A percentile compares a stretch with the other conserved stretches of the same genome.
phyloP scores from a whole-genome alignment of 23 tunicate genomes.

The Styela clava region DNA sequence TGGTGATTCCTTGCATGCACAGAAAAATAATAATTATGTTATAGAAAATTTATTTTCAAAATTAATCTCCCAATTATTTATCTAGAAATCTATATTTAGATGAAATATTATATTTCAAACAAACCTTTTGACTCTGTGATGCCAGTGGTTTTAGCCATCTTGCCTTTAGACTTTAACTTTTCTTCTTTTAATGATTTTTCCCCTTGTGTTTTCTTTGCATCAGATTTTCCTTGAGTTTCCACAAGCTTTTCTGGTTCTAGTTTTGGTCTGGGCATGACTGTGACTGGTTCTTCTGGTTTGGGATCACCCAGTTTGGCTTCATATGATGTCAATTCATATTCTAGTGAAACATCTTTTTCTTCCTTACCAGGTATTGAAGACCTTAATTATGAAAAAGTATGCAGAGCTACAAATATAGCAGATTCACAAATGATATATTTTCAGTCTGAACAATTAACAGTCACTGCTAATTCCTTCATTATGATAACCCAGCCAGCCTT shows the following conservation, averaged over 20 bases:
- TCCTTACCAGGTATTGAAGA: conserved; percentile 28
- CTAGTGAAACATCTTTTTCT: conserved; percentile 10
- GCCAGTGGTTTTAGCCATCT: neutral
- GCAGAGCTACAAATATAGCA: neutral
- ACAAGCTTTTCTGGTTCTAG: conserved; percentile 74
- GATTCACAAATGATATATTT: neutral
- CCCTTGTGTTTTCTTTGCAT: neutral
- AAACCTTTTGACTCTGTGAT: neutral
- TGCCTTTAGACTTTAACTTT: neutral
- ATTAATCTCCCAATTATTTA: too few relatives aligned
- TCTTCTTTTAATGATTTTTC: neutral
- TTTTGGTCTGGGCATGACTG: conserved; percentile 36
- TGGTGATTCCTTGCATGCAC: too few relatives aligned
- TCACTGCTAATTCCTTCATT: too few relatives aligned
- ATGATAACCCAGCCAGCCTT: too few relatives aligned
- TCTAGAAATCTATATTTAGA: too few relatives aligned
- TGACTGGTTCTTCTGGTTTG: conserved; percentile 69
- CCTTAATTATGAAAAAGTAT: neutral
- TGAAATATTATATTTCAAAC: too few relatives aligned
- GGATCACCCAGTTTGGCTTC: conserved; percentile 79
- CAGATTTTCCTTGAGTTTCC: neutral
- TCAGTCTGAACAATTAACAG: too few relatives aligned
- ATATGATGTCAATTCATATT: conserved; percentile 35
- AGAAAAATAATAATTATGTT: too few relatives aligned
- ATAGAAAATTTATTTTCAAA: too few relatives aligned